Evolutionary conservation across 2,888 invertebrate genomes (phyloP).

Genomic region (Machimus rusticus): DNA sequence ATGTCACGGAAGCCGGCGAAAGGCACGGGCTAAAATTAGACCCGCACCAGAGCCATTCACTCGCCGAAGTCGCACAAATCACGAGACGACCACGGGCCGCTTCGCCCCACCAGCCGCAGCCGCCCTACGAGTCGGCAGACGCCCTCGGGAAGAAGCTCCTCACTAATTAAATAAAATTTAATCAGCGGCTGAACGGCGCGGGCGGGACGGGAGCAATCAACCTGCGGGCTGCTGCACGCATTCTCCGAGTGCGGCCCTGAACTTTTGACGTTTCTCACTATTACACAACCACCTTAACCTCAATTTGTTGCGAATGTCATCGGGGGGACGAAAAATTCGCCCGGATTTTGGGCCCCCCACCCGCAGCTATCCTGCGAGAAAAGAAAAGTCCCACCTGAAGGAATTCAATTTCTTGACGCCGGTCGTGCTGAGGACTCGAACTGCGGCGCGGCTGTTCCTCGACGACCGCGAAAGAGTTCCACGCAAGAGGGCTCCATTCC

Average conservation of each 20-base stretch:
- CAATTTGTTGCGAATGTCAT: slow-evolving; percentile 19
- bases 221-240: background rate
- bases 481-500: slow-evolving; percentile 71
- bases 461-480: slow-evolving; percentile 68
- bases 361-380: background rate
- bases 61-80: background rate
- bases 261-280: slow-evolving; percentile 31
- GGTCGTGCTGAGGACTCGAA: slow-evolving; percentile 35
- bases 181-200: background rate
- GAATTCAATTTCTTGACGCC: slow-evolving; percentile 21
- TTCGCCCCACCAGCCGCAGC: background rate
- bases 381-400: background rate
- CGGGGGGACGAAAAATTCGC: background rate
- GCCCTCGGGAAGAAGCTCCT: background rate
- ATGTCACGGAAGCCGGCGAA: background rate
- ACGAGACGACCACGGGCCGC: background rate
- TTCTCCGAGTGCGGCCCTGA: slow-evolving; percentile 6
- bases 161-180: background rate
- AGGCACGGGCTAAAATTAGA: background rate
- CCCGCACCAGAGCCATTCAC: background rate
- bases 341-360: background rate
- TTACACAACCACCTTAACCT: slow-evolving; percentile 45
- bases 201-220: background rate
- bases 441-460: background rate
- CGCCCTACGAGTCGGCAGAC: background rate